Base-by-base conservation (phyloP, 1,140 invertebrate genomes). In the Chrysoperla carnea region DNA sequence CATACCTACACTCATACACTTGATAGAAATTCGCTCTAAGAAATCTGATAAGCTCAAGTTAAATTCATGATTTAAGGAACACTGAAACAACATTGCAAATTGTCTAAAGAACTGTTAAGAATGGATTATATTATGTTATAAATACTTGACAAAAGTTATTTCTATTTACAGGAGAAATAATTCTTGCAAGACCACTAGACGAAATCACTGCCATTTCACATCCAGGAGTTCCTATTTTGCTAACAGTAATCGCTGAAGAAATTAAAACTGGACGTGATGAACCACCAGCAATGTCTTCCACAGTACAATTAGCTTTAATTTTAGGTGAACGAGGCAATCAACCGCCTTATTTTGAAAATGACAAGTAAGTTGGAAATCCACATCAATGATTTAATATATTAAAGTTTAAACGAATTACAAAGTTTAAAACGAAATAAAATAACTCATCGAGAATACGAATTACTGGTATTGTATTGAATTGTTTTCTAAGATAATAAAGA, bases 161-260 rank as follows among this genome's bases (percentile, higher is more conserved):
- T n/a, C n/a, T 35, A 47, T 46, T 55, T 64, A 9, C 60, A 83
- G 84, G 84, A 52, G 78, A 83, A 62, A 73, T 89, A 42, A 73
- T 68, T 41, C 61, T 89, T 27, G 71, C 75, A 29, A 70, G 73
- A 42, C 76, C 83, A 4, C 57, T 88, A 23, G 72, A 79, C 45
- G 81, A 88, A 48, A 72, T 90, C 46, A 73, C 75, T 29, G 70
- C 78, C 42, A 82, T 86, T 49, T 78, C 78, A 14, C 75, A 81
- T 51, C 70, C 75, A 11, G 77, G 80, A 35, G 74, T 83, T 43
- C 85, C 85, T 8, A 77, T 90, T 36, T 66, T 86, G 29, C 66
- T 90, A 31, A 84, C 77, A 4, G 76, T 90, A 14, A 73, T 87
- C 17, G 87, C 86, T 9, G 84, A 88, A 57, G 86, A 90, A 63